These are phyloP conservation scores for Microctonus hyperodae DNA, from an alignment of 2,888 invertebrate genomes.

Conservation along the genomic window DNA sequence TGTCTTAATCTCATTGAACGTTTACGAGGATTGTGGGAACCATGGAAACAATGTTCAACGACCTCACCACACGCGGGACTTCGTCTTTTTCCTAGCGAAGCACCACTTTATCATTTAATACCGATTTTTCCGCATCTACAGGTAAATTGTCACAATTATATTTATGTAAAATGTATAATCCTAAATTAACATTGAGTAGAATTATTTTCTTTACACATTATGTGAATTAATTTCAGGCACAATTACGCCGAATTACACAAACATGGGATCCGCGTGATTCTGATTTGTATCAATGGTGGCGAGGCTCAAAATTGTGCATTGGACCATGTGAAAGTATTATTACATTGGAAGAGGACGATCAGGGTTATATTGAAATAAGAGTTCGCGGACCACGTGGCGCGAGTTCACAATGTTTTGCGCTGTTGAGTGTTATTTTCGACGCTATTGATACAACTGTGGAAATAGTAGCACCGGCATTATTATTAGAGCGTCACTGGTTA, in stretches of 20 bases:
- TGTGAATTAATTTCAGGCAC: slow-evolving; percentile 62
- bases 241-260: slow-evolving; percentile 67
- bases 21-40: slow-evolving; percentile 73
- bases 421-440: slow-evolving; percentile 72
- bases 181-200: not conserved
- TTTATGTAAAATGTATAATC: not conserved
- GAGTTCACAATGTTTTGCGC: slow-evolving; percentile 70
- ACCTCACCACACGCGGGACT: slow-evolving; percentile 71
- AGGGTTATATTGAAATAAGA: slow-evolving; percentile 71
- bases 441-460: slow-evolving; percentile 69
- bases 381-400: slow-evolving; percentile 70
- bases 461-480: slow-evolving; percentile 73
- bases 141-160: slow-evolving; percentile 53
- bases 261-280: slow-evolving; percentile 66
- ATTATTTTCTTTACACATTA: not conserved
- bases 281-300: slow-evolving; percentile 77
- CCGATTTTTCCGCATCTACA: slow-evolving; percentile 76
- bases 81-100: slow-evolving; percentile 67
- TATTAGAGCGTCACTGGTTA: slow-evolving; percentile 71
- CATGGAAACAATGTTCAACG: slow-evolving; percentile 64
- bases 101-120: slow-evolving; percentile 69
- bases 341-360: slow-evolving; percentile 67
- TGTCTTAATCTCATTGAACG: slow-evolving; percentile 74
- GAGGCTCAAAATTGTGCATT: slow-evolving; percentile 75
- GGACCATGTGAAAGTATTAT: slow-evolving; percentile 74